These are phyloP conservation scores for Eustalomyia histrio DNA, from an alignment of 2,888 invertebrate genomes.

Conservation along the genomic window DNA sequence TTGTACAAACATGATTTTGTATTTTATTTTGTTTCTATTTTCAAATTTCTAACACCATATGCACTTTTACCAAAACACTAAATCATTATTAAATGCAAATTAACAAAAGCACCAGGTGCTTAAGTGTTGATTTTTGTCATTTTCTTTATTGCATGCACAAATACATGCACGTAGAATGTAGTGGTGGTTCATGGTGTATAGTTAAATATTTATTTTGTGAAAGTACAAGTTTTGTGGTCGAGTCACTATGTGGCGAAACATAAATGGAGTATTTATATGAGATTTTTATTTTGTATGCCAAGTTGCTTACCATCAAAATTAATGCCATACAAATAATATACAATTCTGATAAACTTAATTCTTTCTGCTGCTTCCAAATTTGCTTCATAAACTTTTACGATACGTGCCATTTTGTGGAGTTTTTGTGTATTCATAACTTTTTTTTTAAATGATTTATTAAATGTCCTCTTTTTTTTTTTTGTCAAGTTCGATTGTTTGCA, in stretches of 20 bases:
- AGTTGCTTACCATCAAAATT: too few species aligned
- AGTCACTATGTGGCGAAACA: slow-evolving; percentile 24
- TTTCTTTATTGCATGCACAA: neutral
- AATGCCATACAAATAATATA: too few species aligned
- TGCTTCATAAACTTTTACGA: too few species aligned
- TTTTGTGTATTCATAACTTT: too few species aligned
- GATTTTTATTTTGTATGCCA: too few species aligned
- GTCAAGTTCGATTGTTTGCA: too few species aligned
- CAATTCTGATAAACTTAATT: too few species aligned
- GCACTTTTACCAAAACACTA: slow-evolving; percentile 38
- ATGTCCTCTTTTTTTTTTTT: too few species aligned
- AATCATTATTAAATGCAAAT: slow-evolving; percentile 63
- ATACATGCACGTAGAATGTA: too few species aligned
- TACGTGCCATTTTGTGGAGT: too few species aligned
- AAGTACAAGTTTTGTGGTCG: slow-evolving; percentile 46
- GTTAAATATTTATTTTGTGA: slow-evolving; percentile 17
- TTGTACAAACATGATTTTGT: neutral
- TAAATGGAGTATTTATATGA: neutral
- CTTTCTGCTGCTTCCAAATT: too few species aligned
- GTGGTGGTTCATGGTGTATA: neutral
- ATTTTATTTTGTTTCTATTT: slow-evolving; percentile 5
- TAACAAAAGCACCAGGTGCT: slow-evolving; percentile 59
- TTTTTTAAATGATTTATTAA: too few species aligned
- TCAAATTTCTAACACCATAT: slow-evolving; percentile 35
- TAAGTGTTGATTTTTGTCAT: slow-evolving; percentile 28